Percentiles rank a stretch among this genome's conserved stretches.
Evolutionary conservation across 35 echinoderm and acorn worm species (phyloP).

Genomic region (Lytechinus variegatus): DNA sequence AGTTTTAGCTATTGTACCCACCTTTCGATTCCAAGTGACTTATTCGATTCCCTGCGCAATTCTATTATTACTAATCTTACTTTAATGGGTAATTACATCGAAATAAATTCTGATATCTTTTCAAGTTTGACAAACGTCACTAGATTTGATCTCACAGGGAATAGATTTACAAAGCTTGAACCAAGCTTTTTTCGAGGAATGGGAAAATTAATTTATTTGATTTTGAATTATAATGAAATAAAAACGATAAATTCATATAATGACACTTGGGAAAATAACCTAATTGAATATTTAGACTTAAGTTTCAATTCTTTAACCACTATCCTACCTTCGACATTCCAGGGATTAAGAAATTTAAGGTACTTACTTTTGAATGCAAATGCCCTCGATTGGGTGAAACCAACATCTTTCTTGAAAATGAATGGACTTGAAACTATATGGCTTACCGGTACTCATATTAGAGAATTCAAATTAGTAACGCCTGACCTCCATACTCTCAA

Average conservation of each 20-base stretch:
- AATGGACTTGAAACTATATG: background rate
- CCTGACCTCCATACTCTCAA: background rate
- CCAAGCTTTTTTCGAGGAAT: background rate
- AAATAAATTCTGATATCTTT: background rate
- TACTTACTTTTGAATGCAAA: background rate
- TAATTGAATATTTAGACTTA: background rate
- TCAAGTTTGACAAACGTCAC: background rate
- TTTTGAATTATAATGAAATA: background rate
- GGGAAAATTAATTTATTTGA: background rate
- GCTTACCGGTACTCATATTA: background rate
- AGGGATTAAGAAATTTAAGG: background rate
- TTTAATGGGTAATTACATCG: background rate
- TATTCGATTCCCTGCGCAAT: background rate
- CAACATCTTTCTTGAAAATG: background rate
- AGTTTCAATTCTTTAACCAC: background rate
- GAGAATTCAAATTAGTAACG: background rate
- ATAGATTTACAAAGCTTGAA: background rate
- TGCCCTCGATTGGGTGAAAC: background rate
- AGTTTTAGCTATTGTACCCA: background rate
- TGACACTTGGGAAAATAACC: background rate
- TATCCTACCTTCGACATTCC: background rate
- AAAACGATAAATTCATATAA: background rate
- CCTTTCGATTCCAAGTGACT: background rate
- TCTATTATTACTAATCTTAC: background rate
- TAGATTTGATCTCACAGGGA: background rate